These are phyloP conservation scores for Caenorhabditis doughertyi DNA, from an alignment of 2,888 invertebrate genomes.

Conservation along the genomic window DNA sequence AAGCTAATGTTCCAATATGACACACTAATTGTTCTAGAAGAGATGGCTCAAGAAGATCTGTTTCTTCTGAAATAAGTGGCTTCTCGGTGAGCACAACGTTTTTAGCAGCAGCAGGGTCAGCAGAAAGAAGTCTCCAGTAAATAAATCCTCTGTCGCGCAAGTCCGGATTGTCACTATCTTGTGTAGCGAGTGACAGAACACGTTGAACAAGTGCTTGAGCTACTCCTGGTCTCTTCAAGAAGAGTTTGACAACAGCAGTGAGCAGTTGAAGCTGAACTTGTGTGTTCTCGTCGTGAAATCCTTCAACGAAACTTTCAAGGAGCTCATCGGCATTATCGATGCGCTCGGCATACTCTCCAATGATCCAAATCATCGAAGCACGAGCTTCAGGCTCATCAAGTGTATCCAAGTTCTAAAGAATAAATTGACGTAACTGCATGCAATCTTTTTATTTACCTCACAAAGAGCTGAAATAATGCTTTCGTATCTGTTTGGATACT, in stretches of 20 bases:
- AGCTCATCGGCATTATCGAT: slow-evolving; percentile 99
- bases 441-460: slow-evolving; percentile 85
- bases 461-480: slow-evolving; percentile 99
- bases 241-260: slow-evolving; percentile 98
- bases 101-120: slow-evolving; percentile 99
- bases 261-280: slow-evolving; percentile 95
- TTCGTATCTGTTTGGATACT: slow-evolving; percentile 99
- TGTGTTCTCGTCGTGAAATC: slow-evolving; percentile 96
- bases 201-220: slow-evolving; percentile 99
- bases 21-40: slow-evolving; percentile 96
- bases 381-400: slow-evolving; percentile 95
- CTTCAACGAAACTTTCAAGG: slow-evolving; percentile 97
- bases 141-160: slow-evolving; percentile 98
- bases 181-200: slow-evolving; percentile 85
- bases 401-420: slow-evolving; percentile 91
- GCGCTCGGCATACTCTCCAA: slow-evolving; percentile 96
- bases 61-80: slow-evolving; percentile 93
- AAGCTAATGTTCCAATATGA: slow-evolving; percentile 97
- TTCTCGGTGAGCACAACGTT: slow-evolving; percentile 98
- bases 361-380: slow-evolving; percentile 94
- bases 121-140: slow-evolving; percentile 98
- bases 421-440: background rate
- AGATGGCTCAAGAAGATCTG: slow-evolving; percentile 87
- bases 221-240: slow-evolving; percentile 97
- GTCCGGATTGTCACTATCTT: slow-evolving; percentile 97